Evolutionary conservation across 2,888 invertebrate genomes (phyloP).

Genomic region (Diadegma fenestrale): DNA sequence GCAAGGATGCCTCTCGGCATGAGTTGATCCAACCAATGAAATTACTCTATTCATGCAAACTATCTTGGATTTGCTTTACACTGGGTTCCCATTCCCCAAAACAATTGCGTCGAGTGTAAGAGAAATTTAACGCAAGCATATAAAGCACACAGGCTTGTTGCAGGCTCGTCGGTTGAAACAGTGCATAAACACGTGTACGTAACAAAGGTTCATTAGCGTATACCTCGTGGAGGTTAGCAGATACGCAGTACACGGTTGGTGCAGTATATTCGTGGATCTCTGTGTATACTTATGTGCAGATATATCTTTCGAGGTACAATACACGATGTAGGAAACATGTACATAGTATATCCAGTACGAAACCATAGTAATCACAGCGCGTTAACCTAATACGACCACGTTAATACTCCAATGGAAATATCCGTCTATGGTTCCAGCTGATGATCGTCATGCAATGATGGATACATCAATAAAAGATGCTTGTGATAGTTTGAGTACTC

Average conservation of each 20-base stretch:
- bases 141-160: conserved; percentile 31
- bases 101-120: conserved; percentile 47
- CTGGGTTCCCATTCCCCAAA: conserved; percentile 10
- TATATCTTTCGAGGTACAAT: conserved; percentile 7
- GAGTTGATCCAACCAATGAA: neutral
- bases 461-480: conserved; percentile 13
- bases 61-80: conserved; percentile 29
- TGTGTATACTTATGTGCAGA: conserved; percentile 16
- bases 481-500: neutral
- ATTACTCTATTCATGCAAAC: neutral
- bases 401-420: neutral
- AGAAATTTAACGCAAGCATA: conserved; percentile 51
- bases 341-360: neutral
- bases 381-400: neutral
- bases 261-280: neutral
- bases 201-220: conserved; percentile 64
- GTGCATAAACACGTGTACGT: conserved; percentile 54
- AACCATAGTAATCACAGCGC: conserved; percentile 1
- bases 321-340: conserved; percentile 12
- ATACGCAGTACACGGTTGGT: conserved; percentile 18
- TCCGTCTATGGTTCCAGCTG: conserved; percentile 3
- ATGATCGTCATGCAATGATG: conserved; percentile 11
- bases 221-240: conserved; percentile 42
- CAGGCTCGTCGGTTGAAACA: conserved; percentile 38
- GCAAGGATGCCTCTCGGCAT: neutral